Base-by-base conservation (phyloP, 2,888 invertebrate species). In the Acleris literana region DNA sequence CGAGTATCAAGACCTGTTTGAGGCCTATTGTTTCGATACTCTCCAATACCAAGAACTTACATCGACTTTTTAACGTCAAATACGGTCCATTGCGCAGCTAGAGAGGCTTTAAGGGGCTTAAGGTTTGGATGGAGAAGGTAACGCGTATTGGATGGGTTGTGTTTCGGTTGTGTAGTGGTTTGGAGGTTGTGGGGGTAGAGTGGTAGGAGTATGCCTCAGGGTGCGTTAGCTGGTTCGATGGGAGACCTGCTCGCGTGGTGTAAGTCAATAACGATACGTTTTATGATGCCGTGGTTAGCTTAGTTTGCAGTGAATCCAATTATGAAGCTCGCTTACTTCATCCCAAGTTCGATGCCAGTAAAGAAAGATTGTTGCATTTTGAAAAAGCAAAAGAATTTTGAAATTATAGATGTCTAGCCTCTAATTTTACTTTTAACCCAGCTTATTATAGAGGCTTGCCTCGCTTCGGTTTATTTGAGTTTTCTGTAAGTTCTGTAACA, bases 21-120 rank as follows among this genome's bases (percentile, higher is more conserved):
- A 49, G 49, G 48, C 52, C 70, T 69, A 70, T 70, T 70, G 70
- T 70, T 64, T 69, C 64, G 52, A 58, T 13, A 53, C 57, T 52
- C 62, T 57, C 29, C 33, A 51, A 57, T 9, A 16, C 22, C 61
- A 51, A 16, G 25, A 25, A 57, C 20, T 25, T 17, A 25, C 39
- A 39, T 13, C 39, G 39, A 48, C 46, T 51, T 29, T 11, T 44
- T 13, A n/a, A 17, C n/a, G 44, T 25, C 5, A 3, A 46, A 33
- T 39, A 9, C 18, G 9, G 7, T 57, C 33, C 66, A 53, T 48
- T 57, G 57, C 66, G 52, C 17, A 48, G 5, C 39, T 25, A 52
- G 52, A 39, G 39, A n/a, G 22, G 7, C 11, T 18, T n/a, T 7
- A 4, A 18, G n/a, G 22, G 7, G 6, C n/a, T n/a, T 7, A 4